Evolutionary conservation across 64 coral and sea anemone genomes (phyloP).

Genomic region (Astreopora myriophthalma): DNA sequence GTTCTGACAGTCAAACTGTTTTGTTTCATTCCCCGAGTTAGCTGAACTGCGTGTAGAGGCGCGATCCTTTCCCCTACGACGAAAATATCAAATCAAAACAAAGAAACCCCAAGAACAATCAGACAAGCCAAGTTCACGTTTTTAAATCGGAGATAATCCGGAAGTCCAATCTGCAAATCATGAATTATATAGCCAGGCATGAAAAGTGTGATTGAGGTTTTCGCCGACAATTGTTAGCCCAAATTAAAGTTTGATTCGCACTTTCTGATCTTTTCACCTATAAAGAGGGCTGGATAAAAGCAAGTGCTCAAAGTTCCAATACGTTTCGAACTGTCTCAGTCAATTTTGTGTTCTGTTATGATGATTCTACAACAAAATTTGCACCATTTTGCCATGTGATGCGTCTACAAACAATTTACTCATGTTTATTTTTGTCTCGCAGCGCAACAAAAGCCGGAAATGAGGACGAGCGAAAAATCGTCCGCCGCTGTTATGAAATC

Average conservation of each 20-base stretch:
- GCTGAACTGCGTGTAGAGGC: too few relatives aligned
- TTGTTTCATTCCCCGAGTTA: too few relatives aligned
- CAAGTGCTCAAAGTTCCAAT: neutral
- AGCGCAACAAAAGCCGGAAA: neutral
- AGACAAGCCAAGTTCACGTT: neutral
- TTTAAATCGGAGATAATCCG: neutral
- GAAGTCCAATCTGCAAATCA: neutral
- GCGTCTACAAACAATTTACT: neutral
- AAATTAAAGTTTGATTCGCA: neutral
- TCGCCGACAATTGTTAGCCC: too few relatives aligned
- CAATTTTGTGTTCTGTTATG: too few relatives aligned
- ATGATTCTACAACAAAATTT: neutral
- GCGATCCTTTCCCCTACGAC: neutral
- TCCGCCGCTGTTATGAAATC: neutral
- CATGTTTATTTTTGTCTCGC: neutral
- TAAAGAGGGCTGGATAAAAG: neutral
- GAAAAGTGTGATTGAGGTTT: neutral
- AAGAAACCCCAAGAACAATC: neutral
- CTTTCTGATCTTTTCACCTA: neutral
- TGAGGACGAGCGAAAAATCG: neutral
- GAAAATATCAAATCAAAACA: neutral
- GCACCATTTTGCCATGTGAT: neutral
- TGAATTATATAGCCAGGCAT: neutral
- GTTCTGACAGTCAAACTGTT: too few relatives aligned
- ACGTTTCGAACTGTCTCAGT: too few relatives aligned